Evolutionary conservation across 1,140 invertebrate genomes (phyloP), one percentile per base, ranked within the genome.

Genomic region (Thaumetopoea pityocampa): DNA sequence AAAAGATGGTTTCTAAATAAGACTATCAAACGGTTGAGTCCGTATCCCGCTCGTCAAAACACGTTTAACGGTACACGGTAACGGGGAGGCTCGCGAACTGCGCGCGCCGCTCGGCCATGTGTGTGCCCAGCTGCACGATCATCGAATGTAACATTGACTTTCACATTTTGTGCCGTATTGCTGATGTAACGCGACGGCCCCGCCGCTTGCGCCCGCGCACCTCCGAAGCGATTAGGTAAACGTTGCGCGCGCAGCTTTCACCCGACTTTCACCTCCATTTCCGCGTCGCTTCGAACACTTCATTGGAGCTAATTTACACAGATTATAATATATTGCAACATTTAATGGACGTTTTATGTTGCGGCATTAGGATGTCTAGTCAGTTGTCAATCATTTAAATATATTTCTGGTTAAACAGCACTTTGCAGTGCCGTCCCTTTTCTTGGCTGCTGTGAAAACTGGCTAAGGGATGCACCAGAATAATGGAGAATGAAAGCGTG

Each of bases 81-180:
- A 41, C 32, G 20, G 42, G 5, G 28, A 17, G 8, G n/a, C 15
- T 33, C 14, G 34, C 40, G 9, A 50, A 50, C 44, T 42, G 42
- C 22, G 26, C 36, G n/a, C 18, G 29, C 5, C 32, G 23, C 16
- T 29, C 18, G 33, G n/a, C 23, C 20, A 37, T 41, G 32, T 50
- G 28, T 36, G 41, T 43, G 23, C 17, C 35, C 14, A 38, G 18
- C 29, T 32, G 43, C 30, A 45, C 35, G 55, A 48, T 60, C 45
- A 67, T 67, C 52, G 54, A 57, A 58, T 69, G 57, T 80, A 83
- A 80, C 79, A 83, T 83, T 83, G 79, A 83, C 79, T 83, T 83
- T 83, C 79, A 77, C 76, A 71, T 68, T n/a, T 56, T 47, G 61
- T 50, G 30, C 32, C 35, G 46, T 38, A 44, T 26, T 36, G 44